Conservation (phyloP, 2,888 invertebrate genomes). For the Noctua janthina region DNA sequence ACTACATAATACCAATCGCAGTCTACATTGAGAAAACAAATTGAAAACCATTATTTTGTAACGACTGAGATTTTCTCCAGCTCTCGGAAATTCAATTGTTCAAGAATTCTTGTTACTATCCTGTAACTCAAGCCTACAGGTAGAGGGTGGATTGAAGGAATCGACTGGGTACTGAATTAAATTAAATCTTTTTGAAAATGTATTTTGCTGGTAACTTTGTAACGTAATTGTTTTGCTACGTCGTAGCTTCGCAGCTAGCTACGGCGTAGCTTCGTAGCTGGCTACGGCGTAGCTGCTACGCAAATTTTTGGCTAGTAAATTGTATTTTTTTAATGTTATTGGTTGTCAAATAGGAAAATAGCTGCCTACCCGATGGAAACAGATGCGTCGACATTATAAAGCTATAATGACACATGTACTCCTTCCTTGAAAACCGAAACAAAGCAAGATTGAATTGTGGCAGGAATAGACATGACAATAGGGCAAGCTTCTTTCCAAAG, state of each 20-base stretch:
- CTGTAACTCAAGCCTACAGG: slow-evolving; percentile 41
- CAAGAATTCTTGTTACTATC: slow-evolving; percentile 48
- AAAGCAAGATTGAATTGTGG: background rate
- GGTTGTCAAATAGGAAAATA: background rate
- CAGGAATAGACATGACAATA: background rate
- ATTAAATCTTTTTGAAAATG: slow-evolving; percentile 28
- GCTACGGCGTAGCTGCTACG: slow-evolving; percentile 32
- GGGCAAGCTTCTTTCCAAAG: background rate
- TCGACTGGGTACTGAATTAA: slow-evolving; percentile 26
- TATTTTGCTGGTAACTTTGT: slow-evolving; percentile 11
- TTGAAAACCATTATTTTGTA: slow-evolving; percentile 64
- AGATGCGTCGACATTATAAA: background rate
- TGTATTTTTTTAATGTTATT: background rate
- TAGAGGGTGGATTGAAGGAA: slow-evolving; percentile 38
- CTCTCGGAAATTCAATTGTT: slow-evolving; percentile 64
- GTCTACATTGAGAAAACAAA: slow-evolving; percentile 54
- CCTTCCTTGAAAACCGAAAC: background rate
- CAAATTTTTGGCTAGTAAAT: too few species aligned
- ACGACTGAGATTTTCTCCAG: slow-evolving; percentile 50
- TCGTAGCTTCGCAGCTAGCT: slow-evolving; percentile 6
- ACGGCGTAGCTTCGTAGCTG: slow-evolving; percentile 6
- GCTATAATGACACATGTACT: background rate
- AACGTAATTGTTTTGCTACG: slow-evolving; percentile 12
- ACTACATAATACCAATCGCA: slow-evolving; percentile 52
- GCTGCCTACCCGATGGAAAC: background rate